Conservation (phyloP, 2,113 vertebrate genomes). For the Platycercus adscitus region DNA sequence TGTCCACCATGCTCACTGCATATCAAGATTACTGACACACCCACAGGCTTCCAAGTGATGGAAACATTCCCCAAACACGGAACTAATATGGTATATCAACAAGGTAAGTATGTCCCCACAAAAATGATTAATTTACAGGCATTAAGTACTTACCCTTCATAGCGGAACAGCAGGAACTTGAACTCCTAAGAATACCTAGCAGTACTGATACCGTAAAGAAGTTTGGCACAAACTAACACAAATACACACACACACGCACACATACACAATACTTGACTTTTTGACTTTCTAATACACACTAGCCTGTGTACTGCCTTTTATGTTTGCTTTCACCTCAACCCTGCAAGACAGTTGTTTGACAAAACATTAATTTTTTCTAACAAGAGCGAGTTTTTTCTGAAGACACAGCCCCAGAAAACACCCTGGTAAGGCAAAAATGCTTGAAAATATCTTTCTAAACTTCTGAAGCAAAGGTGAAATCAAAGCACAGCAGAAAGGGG, state of each 20-base stretch:
- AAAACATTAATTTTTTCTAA: not conserved
- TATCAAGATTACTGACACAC: not conserved
- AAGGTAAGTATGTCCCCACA: not conserved
- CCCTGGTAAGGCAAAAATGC: not conserved
- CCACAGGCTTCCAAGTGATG: accelerated
- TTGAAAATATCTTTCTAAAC: not conserved
- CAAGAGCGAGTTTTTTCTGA: not conserved
- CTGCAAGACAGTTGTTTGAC: not conserved
- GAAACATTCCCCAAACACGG: not conserved
- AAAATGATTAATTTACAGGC: not conserved
- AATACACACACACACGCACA: not conserved
- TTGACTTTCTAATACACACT: not conserved
- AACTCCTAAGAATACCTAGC: not conserved
- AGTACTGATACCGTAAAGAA: not conserved
- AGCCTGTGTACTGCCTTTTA: not conserved
- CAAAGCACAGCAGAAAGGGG: not conserved
- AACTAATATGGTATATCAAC: not conserved
- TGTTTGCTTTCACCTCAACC: not conserved
- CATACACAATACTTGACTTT: not conserved
- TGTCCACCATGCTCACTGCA: not conserved
- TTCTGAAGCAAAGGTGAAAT: not conserved
- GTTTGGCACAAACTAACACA: not conserved
- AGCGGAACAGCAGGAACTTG: not conserved
- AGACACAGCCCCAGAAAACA: not conserved
- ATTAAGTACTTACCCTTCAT: not conserved